Base-by-base conservation (phyloP, 2,888 invertebrate species). In the Dorcus hopei region DNA sequence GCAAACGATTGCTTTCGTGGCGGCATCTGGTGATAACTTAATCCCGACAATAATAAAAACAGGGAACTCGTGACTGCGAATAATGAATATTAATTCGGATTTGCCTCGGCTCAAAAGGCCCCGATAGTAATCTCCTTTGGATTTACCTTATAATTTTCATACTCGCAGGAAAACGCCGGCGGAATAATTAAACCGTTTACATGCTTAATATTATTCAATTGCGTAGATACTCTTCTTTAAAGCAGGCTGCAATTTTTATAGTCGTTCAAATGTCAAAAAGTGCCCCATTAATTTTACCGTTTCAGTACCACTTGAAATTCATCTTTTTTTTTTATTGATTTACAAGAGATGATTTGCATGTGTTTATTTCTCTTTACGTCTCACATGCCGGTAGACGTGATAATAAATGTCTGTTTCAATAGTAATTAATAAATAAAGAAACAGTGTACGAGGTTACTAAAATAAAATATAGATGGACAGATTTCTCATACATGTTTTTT, bases 21-120 rank as follows among this genome's bases (percentile, higher is more conserved):
- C 53, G n/a, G 11, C 38, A 16, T 43, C 47, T 45, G 47, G 43
- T 42, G 52, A 52, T 52, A 57, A 57, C 52, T 57, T 57, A 40
- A 47, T 39, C 52, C 48, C 42, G 16, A 23, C 41, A 54, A 50
- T 53, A 40, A 54, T 58, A 58, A 54, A 54, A 58, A 58, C 54
- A 43, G 40, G 43, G 19, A 38, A 54, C 41, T 58, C 58, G 54
- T 54, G 54, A 58, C 58, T 58, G 43, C 50, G 54, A 58, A 58
- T 54, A 58, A 58, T 51, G 54, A 58, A 58, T 58, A 58, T 58
- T 58, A 58, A 54, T 58, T 26, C 45, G 45, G 54, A 42, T 33
- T 54, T 49, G 49, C 33, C 58, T 49, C 39, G 11, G 38, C 51
- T 11, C 51, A 51, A 53, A 53, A 53, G 49, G 58, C 39, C 49